A percentile compares a stretch with the other conserved stretches of the same genome.
phyloP scores from a whole-genome alignment of 2,113 vertebrate species.

The Dendropsophus ebraccatus region DNA sequence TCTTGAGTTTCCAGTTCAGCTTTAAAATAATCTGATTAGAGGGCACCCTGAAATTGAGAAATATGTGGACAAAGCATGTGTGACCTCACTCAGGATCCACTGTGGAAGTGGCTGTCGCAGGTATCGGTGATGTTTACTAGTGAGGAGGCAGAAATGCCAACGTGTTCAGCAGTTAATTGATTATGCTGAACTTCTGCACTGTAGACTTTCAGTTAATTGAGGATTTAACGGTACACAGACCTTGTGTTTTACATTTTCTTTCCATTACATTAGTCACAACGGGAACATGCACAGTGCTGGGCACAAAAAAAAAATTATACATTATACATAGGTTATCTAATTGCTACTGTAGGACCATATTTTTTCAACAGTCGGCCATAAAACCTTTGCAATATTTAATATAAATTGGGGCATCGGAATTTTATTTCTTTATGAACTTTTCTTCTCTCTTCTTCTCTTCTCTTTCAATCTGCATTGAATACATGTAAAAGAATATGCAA shows the following conservation, averaged over 20 bases:
- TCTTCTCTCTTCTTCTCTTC: not conserved
- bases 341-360: not conserved
- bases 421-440: too few relatives aligned
- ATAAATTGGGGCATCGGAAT: not conserved
- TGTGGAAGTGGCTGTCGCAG: not conserved
- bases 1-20: constrained; percentile 24
- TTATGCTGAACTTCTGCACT: constrained; percentile 8
- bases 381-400: not conserved
- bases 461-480: not conserved
- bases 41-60: constrained; percentile 4
- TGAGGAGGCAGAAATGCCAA: constrained; percentile 11
- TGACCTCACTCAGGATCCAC: not conserved
- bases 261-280: not conserved
- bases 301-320: not conserved
- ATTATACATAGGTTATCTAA: not conserved
- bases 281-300: not conserved
- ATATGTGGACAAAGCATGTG: constrained; percentile 4
- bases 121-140: not conserved
- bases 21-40: constrained; percentile 32
- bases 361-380: not conserved
- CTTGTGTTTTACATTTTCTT: not conserved
- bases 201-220: constrained; percentile 14
- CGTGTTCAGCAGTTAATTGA: constrained; percentile 28
- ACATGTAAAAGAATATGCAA: not conserved
- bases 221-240: not conserved